Conservation (phyloP, 2,113 vertebrate species). For the Phoxinus phoxinus region DNA sequence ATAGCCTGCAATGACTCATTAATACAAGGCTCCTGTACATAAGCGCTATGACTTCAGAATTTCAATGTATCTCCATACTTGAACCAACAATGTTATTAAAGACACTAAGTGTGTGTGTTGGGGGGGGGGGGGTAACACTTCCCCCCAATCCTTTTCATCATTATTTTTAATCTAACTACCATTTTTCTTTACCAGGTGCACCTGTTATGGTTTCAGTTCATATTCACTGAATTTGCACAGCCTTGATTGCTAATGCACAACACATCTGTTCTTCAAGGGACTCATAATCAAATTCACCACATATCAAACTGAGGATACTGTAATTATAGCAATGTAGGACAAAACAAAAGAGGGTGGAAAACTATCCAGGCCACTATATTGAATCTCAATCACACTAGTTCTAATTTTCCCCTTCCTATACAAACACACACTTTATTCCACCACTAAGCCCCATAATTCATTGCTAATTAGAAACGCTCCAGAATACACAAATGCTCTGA, state of each 20-base stretch:
- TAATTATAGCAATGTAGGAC: constrained; percentile 17
- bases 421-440: constrained; percentile 33
- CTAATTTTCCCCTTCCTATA: not conserved
- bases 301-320: constrained; percentile 12
- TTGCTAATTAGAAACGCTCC: constrained; percentile 70
- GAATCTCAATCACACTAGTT: constrained; percentile 58
- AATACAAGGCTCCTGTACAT: constrained; percentile 88
- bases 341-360: constrained; percentile 17
- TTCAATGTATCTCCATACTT: constrained; percentile 43
- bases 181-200: constrained; percentile 41
- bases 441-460: constrained; percentile 71
- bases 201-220: constrained; percentile 39
- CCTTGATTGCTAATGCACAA: constrained; percentile 3
- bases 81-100: constrained; percentile 44
- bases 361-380: constrained; percentile 53
- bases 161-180: constrained; percentile 29
- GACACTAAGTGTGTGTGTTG: constrained; percentile 45
- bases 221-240: constrained; percentile 1
- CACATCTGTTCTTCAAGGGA: constrained; percentile 23
- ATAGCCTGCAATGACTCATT: constrained; percentile 95
- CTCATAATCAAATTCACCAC: constrained; percentile 29
- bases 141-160: constrained; percentile 30
- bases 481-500: constrained; percentile 59
- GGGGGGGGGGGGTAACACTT: not conserved
- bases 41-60: constrained; percentile 58